phyloP scores from a whole-genome alignment of 2,888 invertebrate species.

The Dryobotodes eremita region DNA sequence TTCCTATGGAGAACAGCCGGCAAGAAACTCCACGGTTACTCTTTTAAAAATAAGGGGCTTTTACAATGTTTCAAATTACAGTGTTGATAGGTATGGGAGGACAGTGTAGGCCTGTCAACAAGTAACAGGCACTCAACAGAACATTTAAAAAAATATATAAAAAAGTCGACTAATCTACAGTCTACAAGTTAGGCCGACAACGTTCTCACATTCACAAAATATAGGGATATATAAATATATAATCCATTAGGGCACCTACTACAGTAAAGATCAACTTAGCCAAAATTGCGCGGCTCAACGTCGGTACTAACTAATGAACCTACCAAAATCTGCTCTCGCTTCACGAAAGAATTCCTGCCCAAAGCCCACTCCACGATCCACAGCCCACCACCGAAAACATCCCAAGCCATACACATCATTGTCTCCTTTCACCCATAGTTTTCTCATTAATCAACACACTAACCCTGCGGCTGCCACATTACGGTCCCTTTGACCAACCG shows the following conservation, averaged over 20 bases:
- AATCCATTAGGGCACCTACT: background rate
- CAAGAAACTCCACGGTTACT: no score
- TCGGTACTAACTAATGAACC: background rate
- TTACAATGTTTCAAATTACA: no score
- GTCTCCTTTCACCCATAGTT: slow-evolving; percentile 59
- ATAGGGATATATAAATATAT: no score
- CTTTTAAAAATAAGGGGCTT: no score
- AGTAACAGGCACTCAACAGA: no score
- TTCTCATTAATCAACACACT: slow-evolving; percentile 64
- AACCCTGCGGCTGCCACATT: slow-evolving; percentile 55
- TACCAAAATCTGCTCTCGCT: background rate
- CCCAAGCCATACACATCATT: slow-evolving; percentile 47
- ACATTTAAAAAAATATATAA: no score
- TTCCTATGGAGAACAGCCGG: no score
- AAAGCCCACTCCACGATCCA: slow-evolving; percentile 21
- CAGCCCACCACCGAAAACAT: slow-evolving; percentile 21
- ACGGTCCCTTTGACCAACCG: slow-evolving; percentile 64
- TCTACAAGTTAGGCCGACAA: no score
- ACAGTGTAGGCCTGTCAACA: no score
- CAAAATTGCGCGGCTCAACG: background rate
- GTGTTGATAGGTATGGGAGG: no score
- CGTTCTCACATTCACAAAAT: no score
- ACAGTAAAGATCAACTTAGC: background rate
- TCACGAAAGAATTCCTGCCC: background rate
- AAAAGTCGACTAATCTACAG: no score